Base-by-base conservation (phyloP, 2,113 vertebrate species). In the Psittacula cyanocephala region DNA sequence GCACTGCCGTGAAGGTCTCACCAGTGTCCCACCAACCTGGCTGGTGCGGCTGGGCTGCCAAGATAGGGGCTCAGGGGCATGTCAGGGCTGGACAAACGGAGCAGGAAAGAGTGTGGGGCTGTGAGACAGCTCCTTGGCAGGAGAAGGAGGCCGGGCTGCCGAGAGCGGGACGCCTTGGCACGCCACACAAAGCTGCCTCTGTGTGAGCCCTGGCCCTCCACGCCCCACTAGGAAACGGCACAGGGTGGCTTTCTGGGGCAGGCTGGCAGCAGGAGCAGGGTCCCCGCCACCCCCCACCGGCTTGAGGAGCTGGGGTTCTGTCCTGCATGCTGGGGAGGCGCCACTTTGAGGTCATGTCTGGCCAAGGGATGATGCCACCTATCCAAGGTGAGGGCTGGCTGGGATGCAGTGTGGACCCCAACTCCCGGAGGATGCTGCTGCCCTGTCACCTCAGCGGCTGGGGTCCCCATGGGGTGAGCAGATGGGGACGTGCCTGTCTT, bases 111-210 rank as follows among this genome's bases (percentile, higher is more conserved):
- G 83, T 28, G 35, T 76, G 6, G 90, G 88, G 87, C 88, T 9
- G 70, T 59, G 94, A 96, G 95, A 95, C 89, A 96, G 97, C 95
- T 97, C 97, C 96, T 97, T 79, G 72, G 96, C 97, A 98, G 80
- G 92, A 97, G 96, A 96, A 97, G 95, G 94, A 92, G 52, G 95
- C 95, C 65, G 9, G 92, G 96, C 97, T 97, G 97, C 74, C 72
- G 81, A 97, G 97, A n/a, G 76, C 95, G 33, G 97, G 97, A 97
- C 64, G 86, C 96, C 95, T 89, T 98, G 98, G 98, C 98, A 98
- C 81, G 7, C 93, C 7, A 33, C 97, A 98, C 98, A 98, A 98
- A 98, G 96, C 89, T 6, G 90, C 95, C 93, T 98, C 97, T 98
- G 98, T 98, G 96, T 52, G 13, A 92, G 82, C 64, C 75, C 68